A percentile compares a stretch with the other conserved stretches of the same genome.
These are phyloP conservation scores for Oligia fasciuncula DNA, from an alignment of 2,888 invertebrate genomes.

Conservation along the genomic window DNA sequence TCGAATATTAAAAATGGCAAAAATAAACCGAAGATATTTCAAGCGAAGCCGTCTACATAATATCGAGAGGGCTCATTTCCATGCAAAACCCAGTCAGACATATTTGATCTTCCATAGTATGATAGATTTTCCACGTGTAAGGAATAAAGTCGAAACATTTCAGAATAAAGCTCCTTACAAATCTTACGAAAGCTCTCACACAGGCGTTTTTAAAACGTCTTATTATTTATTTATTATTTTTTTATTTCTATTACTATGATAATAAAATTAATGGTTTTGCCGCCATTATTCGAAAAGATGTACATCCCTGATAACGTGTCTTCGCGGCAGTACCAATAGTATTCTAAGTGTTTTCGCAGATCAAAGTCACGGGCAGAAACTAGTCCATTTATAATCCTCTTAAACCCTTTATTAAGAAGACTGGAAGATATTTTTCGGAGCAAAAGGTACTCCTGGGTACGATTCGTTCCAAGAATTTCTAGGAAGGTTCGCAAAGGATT, in stretches of 20 bases:
- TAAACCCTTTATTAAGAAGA: neutral
- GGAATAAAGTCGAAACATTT: conserved; percentile 32
- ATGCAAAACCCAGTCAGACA: conserved; percentile 41
- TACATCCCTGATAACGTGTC: too few species aligned
- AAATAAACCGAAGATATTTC: conserved; percentile 26
- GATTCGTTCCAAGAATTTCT: conserved; percentile 1
- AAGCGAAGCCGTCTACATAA: conserved; percentile 28
- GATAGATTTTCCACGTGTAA: conserved; percentile 44
- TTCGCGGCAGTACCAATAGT: too few species aligned
- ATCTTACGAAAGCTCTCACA: neutral
- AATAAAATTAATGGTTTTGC: too few species aligned
- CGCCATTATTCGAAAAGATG: too few species aligned
- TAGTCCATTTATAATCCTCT: neutral
- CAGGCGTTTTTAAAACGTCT: neutral
- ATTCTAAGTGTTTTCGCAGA: too few species aligned
- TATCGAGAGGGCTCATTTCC: conserved; percentile 42
- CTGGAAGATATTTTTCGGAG: neutral
- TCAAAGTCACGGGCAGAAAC: neutral
- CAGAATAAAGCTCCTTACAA: conserved; percentile 30
- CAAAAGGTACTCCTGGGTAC: neutral
- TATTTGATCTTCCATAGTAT: conserved; percentile 26
- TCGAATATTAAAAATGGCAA: conserved; percentile 35
- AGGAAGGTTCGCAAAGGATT: neutral
- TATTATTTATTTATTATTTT: neutral
- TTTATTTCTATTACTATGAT: neutral